Evolutionary conservation across 2,888 invertebrate genomes (phyloP), one percentile per base, ranked within the genome.

Genomic region (Griposia aprilina): DNA sequence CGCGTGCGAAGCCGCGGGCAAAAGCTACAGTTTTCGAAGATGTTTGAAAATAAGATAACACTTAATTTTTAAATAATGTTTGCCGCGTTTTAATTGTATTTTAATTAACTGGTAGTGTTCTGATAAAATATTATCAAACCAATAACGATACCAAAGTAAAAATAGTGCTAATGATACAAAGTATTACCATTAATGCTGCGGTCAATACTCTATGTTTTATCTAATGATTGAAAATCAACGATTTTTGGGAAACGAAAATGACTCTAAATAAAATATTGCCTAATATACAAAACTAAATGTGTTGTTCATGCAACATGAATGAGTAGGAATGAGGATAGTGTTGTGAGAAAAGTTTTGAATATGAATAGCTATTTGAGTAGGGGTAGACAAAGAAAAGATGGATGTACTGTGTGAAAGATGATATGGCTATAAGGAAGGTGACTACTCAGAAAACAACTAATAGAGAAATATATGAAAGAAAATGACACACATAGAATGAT

Each of bases 91-190:
- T 66, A 73, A 84, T 81, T 26, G 0, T 15, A 55, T 81, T 83
- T 60, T 81, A 74, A 81, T 71, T 41, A 60, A 63, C 30, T 23
- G 48, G 63, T 65, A 26, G 11, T 41, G 0, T 66, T 48, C 13
- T 23, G 76, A 84, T 75, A 80, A 30, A 59, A n/a, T n/a, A n/a
- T n/a, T 30, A 59, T 76, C n/a, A 81, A 17, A 50, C 30, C 6
- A 36, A 30, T 15, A n/a, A 41, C 8, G 26, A 62, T 50, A 41
- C 10, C 41, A 45, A 23, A 20, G 71, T 59, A 11, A 5, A 72
- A 59, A 84, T 84, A 76, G 59, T 13, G n/a, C 50, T 76, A 67
- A 76, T 70, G 69, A 48, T 63, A 41, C 15, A 30, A 68, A 63
- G 13, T 45, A 76, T 69, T 82, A 82, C 7, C 45, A 67, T 80